Evolutionary conservation across 2,888 invertebrate species (phyloP), one percentile per base, ranked within the genome.

Genomic region (Limnephilus rhombicus): DNA sequence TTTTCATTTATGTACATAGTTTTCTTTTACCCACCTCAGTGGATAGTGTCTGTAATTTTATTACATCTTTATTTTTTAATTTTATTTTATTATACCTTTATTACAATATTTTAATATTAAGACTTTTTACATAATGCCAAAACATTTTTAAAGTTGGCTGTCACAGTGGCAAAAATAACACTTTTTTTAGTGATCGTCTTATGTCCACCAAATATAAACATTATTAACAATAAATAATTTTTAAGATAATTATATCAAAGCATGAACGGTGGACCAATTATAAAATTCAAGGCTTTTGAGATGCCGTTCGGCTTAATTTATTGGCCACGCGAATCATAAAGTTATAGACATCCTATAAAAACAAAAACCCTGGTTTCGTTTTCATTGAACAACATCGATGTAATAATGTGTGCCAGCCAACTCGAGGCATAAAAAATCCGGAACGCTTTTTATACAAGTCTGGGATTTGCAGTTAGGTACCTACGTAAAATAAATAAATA

Each of bases 331-430:
- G 68, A 68, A 68, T 68, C 24, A n/a, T 24, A n/a, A 68, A n/a
- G 7, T n/a, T 68, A 68, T 24, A 68, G 7, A 68, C 68, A 68
- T 24, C 53, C 24, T 45, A 86, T 86, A 37, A 86, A 86, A 86
- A 86, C 49, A 86, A 86, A 45, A 86, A 29, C 29, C 15, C 45
- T 24, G 45, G 45, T 86, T 86, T 86, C 86, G 86, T 49, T 86
- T 86, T 86, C 86, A 86, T 85, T 85, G 37, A 41, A 85, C 45
- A 85, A 85, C 7, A 45, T n/a, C 45, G 49, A 45, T 45, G 29
- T 34, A 7, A 49, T 34, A 18, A 83, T 86, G 45, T 86, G n/a
- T 49, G 86, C 45, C 86, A 45, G 45, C 13, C n/a, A 86, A 49
- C 86, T 12, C 86, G n/a, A 29, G 11, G n/a, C n/a, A 49, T 13